Base-by-base conservation (phyloP, 2,888 invertebrate genomes). In the Monoplex corrugatus region DNA sequence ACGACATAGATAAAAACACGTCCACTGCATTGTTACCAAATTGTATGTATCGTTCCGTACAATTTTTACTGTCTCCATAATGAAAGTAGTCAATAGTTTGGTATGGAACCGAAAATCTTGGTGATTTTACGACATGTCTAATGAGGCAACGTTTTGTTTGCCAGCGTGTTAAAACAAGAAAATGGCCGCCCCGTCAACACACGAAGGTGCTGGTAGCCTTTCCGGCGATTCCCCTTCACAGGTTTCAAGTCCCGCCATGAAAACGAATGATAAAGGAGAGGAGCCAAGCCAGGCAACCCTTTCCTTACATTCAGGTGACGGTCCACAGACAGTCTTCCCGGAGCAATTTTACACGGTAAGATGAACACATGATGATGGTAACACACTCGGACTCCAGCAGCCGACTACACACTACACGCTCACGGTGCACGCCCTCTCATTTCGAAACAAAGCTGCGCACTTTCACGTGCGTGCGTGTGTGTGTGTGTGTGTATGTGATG, bases 131-230 rank as follows among this genome's bases (percentile, higher is more conserved):
- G 78, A 80, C 78, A 80, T 43, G 40, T 32, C 23, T 8, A 40
- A 80, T 38, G 13, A 8, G 75, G 38, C 75, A 13, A 75, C 78
- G 28, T 19, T 38, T 75, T 43, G 28, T 19, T 38, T 75, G 78
- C 78, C 78, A 80, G 43, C 78, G 78, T 80, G 78, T 40, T 72
- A 72, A 10, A 80, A 28, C 78, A 32, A 23, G 40, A 32, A 80
- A 85, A 80, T 80, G 78, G 78, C 78, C 40, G 78, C 78, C 43
- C 40, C 40, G 43, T 40, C 78, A 80, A 80, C 78, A 40, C 40
- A 43, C 78, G 78, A 80, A 43, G 40, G 23, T 43, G 43, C 43
- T 43, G 78, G 35, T 19, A 6, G 23, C 5, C 5, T 8, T 80
- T 6, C 40, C 19, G 40, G 40, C n/a, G 78, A 6, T 38, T 2